Percentiles rank a stretch among this genome's conserved stretches.
These are phyloP conservation scores for Tauraco erythrolophus DNA, from an alignment of 2,113 vertebrate genomes.

Conservation along the genomic window DNA sequence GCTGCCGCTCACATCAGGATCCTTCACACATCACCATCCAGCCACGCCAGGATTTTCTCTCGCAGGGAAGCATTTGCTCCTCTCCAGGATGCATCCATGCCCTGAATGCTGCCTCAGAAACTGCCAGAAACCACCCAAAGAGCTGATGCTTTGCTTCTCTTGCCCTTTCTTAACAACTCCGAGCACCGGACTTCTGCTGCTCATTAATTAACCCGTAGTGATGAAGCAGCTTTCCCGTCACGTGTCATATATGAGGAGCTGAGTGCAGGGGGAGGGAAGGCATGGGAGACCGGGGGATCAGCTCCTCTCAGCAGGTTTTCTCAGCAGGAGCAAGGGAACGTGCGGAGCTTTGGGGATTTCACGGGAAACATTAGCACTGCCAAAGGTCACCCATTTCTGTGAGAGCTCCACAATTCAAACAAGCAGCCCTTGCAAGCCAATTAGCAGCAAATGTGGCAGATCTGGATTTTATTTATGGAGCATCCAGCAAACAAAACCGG, in stretches of 20 bases:
- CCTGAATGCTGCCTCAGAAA: neutral
- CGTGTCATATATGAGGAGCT: neutral
- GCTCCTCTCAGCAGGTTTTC: conserved; percentile 54
- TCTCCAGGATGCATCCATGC: neutral
- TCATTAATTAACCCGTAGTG: conserved; percentile 32
- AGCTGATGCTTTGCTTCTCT: neutral
- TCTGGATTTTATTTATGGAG: conserved; percentile 69
- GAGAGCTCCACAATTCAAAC: conserved; percentile 66
- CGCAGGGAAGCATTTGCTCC: neutral
- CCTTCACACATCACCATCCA: neutral
- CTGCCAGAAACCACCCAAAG: neutral
- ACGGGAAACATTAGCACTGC: conserved; percentile 65
- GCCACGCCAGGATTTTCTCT: neutral
- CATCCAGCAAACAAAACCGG: conserved; percentile 41
- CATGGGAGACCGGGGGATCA: neutral
- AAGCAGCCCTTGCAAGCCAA: conserved; percentile 57
- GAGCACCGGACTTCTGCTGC: neutral
- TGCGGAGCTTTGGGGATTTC: conserved; percentile 62
- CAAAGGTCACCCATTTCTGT: conserved; percentile 63
- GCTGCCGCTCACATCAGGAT: neutral
- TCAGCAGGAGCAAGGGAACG: conserved; percentile 39
- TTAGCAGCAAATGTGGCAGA: conserved; percentile 62
- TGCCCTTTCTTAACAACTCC: conserved; percentile 10
- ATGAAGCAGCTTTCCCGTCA: neutral
- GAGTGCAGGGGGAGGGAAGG: neutral